Evolutionary conservation across 2,113 vertebrate genomes (phyloP).

Genomic region (Delphinapterus leucas): DNA sequence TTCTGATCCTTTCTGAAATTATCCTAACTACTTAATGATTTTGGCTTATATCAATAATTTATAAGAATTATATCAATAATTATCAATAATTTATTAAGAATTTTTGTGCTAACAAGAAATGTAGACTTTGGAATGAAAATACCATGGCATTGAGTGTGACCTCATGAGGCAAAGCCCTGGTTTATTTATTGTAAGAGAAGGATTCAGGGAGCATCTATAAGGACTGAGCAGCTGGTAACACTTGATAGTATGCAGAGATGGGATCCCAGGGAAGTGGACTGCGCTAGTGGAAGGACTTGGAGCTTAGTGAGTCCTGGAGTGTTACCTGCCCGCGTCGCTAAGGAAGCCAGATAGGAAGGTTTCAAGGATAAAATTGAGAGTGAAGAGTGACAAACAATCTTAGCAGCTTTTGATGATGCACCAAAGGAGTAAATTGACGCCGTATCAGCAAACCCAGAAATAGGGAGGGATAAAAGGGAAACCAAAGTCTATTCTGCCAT

Average conservation of each 20-base stretch:
- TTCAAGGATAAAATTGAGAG: not conserved
- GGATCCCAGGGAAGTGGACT: not conserved
- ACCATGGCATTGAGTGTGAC: not conserved
- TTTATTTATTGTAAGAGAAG: not conserved
- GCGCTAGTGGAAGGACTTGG: rapidly evolving
- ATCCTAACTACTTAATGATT: not conserved
- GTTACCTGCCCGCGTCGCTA: not conserved
- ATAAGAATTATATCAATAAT: not conserved
- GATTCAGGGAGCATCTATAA: not conserved
- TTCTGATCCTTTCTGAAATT: not conserved
- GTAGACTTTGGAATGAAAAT: not conserved
- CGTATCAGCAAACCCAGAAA: not conserved
- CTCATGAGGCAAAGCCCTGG: not conserved
- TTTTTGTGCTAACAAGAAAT: not conserved
- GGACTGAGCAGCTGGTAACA: not conserved
- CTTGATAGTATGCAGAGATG: slow-evolving; percentile 15
- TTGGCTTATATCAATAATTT: not conserved
- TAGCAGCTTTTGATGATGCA: not conserved
- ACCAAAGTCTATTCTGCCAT: not conserved
- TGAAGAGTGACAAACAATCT: not conserved
- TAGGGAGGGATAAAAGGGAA: not conserved
- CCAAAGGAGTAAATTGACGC: not conserved
- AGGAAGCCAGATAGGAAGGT: not conserved
- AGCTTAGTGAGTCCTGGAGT: not conserved
- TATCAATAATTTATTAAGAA: not conserved